These are phyloP conservation scores for Pseudochirops corinnae DNA, from an alignment of 2,797 vertebrate species.

Conservation along the genomic window DNA sequence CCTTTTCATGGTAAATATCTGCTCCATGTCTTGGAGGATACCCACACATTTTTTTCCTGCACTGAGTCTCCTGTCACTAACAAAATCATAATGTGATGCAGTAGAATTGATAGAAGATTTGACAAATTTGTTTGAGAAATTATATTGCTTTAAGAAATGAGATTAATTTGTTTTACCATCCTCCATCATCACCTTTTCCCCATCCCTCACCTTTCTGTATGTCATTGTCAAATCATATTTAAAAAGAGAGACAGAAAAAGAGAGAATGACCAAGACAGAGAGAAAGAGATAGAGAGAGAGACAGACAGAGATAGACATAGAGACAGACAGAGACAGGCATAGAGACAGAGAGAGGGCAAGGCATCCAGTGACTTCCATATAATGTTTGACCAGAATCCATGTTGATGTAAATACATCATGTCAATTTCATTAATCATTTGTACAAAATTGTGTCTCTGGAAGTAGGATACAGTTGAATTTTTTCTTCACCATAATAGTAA, in stretches of 20 bases:
- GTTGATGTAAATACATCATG: constrained; percentile 69
- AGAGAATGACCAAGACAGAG: background rate
- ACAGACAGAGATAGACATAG: background rate
- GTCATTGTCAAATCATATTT: background rate
- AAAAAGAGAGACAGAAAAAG: background rate
- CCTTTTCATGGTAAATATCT: background rate
- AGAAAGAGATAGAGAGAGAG: background rate
- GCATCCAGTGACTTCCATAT: constrained; percentile 65
- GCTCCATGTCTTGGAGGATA: background rate
- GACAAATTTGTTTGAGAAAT: background rate
- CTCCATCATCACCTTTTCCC: constrained; percentile 10
- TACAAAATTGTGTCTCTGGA: background rate
- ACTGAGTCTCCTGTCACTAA: constrained; percentile 8
- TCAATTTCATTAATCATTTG: constrained; percentile 26
- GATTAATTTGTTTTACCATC: constrained; percentile 7
- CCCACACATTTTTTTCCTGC: background rate
- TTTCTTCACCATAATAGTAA: background rate
- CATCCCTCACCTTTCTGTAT: constrained; percentile 56
- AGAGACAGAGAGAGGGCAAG: background rate
- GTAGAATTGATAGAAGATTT: background rate
- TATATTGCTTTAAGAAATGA: background rate
- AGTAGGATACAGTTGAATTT: background rate
- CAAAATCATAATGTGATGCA: fast-evolving
- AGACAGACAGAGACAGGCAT: background rate
- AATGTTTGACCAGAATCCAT: constrained; percentile 75